These are phyloP conservation scores for Baronia brevicornis DNA, from an alignment of 2,888 invertebrate species.

Conservation along the genomic window DNA sequence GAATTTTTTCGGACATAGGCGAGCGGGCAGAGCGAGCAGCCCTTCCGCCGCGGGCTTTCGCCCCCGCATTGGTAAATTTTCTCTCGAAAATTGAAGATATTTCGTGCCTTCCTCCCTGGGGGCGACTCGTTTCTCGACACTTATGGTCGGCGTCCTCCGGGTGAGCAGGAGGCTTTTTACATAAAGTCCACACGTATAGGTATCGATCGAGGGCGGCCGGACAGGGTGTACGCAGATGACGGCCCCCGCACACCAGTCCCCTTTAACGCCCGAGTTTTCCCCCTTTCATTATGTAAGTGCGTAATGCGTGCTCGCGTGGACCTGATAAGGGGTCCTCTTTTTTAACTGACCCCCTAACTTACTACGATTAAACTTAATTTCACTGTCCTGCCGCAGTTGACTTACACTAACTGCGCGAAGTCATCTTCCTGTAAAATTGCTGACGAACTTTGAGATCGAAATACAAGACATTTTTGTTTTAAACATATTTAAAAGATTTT, in stretches of 20 bases:
- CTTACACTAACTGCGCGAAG: constrained; percentile 14
- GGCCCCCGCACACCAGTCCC: constrained; percentile 38
- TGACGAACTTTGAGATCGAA: constrained; percentile 11
- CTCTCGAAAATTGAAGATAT: constrained; percentile 76
- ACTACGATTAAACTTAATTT: constrained; percentile 72
- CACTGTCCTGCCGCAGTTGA: constrained; percentile 56
- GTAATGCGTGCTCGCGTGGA: constrained; percentile 74
- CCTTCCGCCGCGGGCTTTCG: constrained; percentile 68
- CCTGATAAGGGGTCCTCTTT: constrained; percentile 73
- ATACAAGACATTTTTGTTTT: too few relatives aligned
- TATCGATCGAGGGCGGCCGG: constrained; percentile 73
- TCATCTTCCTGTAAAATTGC: constrained; percentile 10
- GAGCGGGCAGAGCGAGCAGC: constrained; percentile 56
- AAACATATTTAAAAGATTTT: too few relatives aligned
- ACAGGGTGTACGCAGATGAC: constrained; percentile 75
- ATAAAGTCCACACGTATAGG: constrained; percentile 76
- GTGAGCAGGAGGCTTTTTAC: constrained; percentile 75
- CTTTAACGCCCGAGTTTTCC: constrained; percentile 51
- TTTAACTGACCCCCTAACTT: constrained; percentile 69
- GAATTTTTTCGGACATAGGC: constrained; percentile 70
- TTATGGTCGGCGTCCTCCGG: constrained; percentile 73
- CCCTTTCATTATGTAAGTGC: constrained; percentile 76
- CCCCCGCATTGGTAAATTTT: constrained; percentile 74
- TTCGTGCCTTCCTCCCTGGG: constrained; percentile 69
- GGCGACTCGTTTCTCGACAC: constrained; percentile 74